Evolutionary conservation across 1,140 invertebrate species (phyloP).

Genomic region (Sweltsa coloradensis): DNA sequence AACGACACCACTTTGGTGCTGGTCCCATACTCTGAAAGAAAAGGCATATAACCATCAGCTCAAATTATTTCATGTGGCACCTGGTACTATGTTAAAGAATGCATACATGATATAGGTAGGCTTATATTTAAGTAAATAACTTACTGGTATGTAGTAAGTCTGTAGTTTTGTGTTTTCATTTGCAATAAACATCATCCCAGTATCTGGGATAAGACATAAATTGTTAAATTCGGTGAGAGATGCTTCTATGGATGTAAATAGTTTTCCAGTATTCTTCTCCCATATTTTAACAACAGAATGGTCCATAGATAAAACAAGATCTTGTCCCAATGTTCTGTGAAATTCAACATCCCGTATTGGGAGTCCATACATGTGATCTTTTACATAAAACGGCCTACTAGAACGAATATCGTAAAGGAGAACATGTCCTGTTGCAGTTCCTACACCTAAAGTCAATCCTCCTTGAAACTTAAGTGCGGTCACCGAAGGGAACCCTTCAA

Average conservation of each 20-base stretch:
- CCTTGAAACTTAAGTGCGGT: constrained; percentile 73
- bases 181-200: constrained; percentile 86
- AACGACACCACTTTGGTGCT: constrained; percentile 94
- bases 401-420: constrained; percentile 91
- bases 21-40: constrained; percentile 63
- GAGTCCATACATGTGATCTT: constrained; percentile 90
- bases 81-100: no score
- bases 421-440: constrained; percentile 86
- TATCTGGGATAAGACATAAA: constrained; percentile 76
- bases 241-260: constrained; percentile 88
- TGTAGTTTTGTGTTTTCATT: constrained; percentile 91
- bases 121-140: no score
- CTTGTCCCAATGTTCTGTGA: constrained; percentile 47
- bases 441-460: constrained; percentile 75
- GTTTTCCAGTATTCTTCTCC: constrained; percentile 81
- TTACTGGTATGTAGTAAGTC: constrained; percentile 84
- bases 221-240: constrained; percentile 72
- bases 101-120: no score
- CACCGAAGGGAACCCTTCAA: constrained; percentile 56
- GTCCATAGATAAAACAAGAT: constrained; percentile 87
- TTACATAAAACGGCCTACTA: constrained; percentile 73
- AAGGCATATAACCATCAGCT: no score
- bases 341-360: constrained; percentile 88
- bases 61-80: not conserved
- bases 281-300: constrained; percentile 87